A percentile compares a stretch with the other conserved stretches of the same genome.
Evolutionary conservation across 2,888 invertebrate species (phyloP).

Genomic region (Ceramica pisi): DNA sequence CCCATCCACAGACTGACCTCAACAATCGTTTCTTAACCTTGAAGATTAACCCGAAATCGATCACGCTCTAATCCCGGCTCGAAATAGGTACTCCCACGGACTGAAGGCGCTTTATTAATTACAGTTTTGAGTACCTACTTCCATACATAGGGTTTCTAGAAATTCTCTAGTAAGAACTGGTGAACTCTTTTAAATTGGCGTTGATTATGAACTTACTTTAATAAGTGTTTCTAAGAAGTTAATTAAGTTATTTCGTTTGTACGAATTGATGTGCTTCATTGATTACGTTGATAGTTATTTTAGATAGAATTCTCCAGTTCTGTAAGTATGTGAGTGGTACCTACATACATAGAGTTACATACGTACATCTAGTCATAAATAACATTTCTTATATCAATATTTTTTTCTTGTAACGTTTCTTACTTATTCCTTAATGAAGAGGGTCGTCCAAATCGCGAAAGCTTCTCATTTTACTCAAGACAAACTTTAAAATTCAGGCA

Average conservation of each 20-base stretch:
- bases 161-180: not conserved
- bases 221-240: not conserved
- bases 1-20: no score
- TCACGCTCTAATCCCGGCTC: constrained; percentile 49
- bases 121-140: constrained; percentile 26
- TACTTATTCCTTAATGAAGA: no score
- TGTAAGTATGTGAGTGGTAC: no score
- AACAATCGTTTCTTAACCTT: no score
- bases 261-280: not conserved
- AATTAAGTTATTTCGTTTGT: constrained; percentile 7
- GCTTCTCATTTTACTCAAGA: not conserved
- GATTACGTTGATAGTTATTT: not conserved
- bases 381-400: no score
- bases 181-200: constrained; percentile 4
- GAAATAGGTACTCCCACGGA: constrained; percentile 18
- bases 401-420: no score
- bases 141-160: not conserved
- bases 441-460: not conserved
- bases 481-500: not conserved
- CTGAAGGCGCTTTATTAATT: constrained; percentile 45
- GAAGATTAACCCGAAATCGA: constrained; percentile 29
- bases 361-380: no score
- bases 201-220: constrained; percentile 5
- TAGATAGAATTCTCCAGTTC: not conserved
- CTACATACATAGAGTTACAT: no score